Conservation (phyloP, 2,113 vertebrate species). For the Sturnira hondurensis region DNA sequence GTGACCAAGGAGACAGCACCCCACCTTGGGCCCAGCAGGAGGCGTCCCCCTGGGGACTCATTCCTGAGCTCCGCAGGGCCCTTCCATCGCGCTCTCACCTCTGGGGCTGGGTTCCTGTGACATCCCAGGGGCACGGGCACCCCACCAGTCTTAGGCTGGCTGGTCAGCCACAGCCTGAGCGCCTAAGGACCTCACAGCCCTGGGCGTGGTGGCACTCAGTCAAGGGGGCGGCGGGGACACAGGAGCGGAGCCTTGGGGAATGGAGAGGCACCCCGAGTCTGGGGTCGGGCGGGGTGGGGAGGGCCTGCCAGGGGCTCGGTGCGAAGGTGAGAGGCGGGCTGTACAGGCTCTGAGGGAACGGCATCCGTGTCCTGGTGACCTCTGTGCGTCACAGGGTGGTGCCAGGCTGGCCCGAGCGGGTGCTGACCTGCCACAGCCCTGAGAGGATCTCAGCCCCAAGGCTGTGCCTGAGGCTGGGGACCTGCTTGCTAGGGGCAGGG, state of each 20-base stretch:
- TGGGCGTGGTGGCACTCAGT: too few relatives aligned
- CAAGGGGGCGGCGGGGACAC: too few relatives aligned
- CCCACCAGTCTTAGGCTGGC: not conserved
- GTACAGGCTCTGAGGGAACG: too few relatives aligned
- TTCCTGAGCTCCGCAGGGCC: not conserved
- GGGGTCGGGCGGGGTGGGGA: not conserved
- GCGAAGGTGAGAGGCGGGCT: too few relatives aligned
- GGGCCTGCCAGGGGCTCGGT: not conserved
- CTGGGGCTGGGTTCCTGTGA: not conserved
- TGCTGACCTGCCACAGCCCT: not conserved
- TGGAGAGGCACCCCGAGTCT: rapidly evolving
- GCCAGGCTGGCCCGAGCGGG: not conserved
- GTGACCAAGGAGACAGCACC: not conserved
- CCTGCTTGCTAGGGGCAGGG: not conserved
- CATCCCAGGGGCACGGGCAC: not conserved
- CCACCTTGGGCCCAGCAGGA: rapidly evolving
- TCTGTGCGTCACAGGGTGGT: not conserved
- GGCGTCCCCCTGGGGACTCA: rapidly evolving
- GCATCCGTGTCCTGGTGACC: not conserved
- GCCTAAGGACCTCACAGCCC: not conserved
- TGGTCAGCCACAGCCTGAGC: not conserved
- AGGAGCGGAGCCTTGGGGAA: not conserved
- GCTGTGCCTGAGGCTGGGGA: not conserved
- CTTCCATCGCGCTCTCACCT: rapidly evolving
- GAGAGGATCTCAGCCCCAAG: not conserved